These are phyloP conservation scores for Oncorhynchus clarkii DNA, from an alignment of 2,113 vertebrate species.

Conservation along the genomic window DNA sequence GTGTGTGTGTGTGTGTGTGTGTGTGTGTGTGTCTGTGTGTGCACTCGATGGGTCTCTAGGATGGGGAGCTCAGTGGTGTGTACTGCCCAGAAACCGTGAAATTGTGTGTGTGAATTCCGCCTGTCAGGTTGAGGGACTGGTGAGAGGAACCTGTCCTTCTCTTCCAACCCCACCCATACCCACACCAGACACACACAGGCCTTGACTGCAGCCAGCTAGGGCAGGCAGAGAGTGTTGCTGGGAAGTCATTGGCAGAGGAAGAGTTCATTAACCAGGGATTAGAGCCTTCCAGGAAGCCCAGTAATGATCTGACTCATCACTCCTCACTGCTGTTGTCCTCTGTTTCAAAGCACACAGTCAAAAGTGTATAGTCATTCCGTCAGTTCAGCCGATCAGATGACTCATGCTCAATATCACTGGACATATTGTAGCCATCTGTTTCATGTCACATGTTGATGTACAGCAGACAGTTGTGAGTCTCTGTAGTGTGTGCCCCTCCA, in stretches of 20 bases:
- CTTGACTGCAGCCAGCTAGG: not conserved
- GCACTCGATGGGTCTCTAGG: slow-evolving; percentile 50
- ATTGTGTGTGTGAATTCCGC: slow-evolving; percentile 71
- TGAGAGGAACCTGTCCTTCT: slow-evolving; percentile 61
- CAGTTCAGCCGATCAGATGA: not conserved
- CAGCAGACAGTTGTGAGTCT: slow-evolving; percentile 20
- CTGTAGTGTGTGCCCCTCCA: not conserved
- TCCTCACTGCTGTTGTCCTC: slow-evolving; percentile 26
- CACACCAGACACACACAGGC: slow-evolving; percentile 51
- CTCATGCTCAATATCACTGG: not conserved
- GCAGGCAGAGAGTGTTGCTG: slow-evolving; percentile 32
- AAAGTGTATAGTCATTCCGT: not conserved
- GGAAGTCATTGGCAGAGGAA: slow-evolving; percentile 54
- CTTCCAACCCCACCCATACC: slow-evolving; percentile 27
- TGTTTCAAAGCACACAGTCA: not conserved
- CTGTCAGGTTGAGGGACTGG: slow-evolving; percentile 68
- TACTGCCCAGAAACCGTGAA: slow-evolving; percentile 71
- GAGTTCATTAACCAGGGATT: slow-evolving; percentile 79
- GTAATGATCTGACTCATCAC: slow-evolving; percentile 28
- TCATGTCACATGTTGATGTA: slow-evolving; percentile 51
- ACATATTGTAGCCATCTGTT: too few relatives aligned
- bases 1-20: slow-evolving; percentile 62
- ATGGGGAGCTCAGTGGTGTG: slow-evolving; percentile 66
- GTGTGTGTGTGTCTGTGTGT: slow-evolving; percentile 53
- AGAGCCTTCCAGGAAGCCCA: slow-evolving; percentile 59